These are phyloP conservation scores for Pachymerium ferrugineum DNA, from an alignment of 2,888 invertebrate species.

Conservation along the genomic window DNA sequence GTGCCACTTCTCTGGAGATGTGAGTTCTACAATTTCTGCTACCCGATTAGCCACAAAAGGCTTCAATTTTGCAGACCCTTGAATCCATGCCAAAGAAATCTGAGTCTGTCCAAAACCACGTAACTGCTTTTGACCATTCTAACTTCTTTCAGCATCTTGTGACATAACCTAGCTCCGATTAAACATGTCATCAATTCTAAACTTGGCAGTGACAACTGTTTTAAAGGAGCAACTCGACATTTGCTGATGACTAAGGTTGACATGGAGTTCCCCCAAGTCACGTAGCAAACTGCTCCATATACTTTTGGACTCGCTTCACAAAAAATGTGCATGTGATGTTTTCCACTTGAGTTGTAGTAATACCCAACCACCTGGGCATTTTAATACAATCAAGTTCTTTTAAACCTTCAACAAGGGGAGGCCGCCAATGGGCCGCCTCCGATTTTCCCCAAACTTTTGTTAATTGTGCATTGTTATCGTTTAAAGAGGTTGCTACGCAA, in stretches of 20 bases:
- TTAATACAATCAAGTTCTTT: no score
- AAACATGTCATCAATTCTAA: background rate
- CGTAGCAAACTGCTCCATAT: background rate
- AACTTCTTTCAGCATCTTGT: background rate
- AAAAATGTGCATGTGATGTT: background rate
- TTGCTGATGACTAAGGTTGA: background rate
- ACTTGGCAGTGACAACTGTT: background rate
- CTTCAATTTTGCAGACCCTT: background rate
- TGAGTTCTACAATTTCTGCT: background rate
- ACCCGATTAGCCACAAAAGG: background rate
- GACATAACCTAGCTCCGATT: background rate
- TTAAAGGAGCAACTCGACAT: background rate
- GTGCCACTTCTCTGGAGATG: background rate
- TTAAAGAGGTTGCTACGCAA: no score
- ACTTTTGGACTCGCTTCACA: background rate
- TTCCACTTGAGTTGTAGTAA: no score
- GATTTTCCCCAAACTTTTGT: no score
- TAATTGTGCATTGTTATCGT: no score
- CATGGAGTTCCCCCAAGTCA: background rate
- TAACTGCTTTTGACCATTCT: background rate
- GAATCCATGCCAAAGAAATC: background rate
- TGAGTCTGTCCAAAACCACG: background rate
- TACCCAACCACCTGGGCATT: no score
- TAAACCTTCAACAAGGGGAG: no score
- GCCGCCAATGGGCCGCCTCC: no score